phyloP scores from a whole-genome alignment of 2,797 vertebrate genomes.

The Uromys caudimaculatus region DNA sequence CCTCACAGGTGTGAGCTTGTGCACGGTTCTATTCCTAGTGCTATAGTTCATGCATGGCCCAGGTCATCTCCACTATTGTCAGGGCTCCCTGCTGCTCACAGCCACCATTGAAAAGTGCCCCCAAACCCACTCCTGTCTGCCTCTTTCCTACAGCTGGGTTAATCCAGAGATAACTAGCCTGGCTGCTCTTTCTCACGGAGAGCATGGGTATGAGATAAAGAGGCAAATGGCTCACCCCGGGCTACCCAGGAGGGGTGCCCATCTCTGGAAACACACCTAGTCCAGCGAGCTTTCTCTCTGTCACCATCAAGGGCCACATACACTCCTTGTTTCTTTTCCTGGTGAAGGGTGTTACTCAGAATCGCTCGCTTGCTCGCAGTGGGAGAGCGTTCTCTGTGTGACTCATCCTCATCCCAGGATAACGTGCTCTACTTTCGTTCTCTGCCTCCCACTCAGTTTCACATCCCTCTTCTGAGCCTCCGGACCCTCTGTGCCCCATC shows the following conservation, averaged over 20 bases:
- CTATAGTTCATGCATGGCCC: background rate
- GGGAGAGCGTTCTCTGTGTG: constrained; percentile 74
- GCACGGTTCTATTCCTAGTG: background rate
- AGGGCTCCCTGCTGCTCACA: background rate
- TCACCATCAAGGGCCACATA: background rate
- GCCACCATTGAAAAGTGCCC: background rate
- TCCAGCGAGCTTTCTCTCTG: background rate
- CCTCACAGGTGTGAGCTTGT: background rate
- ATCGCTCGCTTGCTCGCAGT: background rate
- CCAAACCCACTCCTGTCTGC: background rate
- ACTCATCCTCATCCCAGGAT: constrained; percentile 77
- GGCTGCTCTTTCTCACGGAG: background rate
- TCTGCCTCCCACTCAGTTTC: constrained; percentile 19
- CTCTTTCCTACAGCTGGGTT: background rate
- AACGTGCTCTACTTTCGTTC: constrained; percentile 77
- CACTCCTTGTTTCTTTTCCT: constrained; percentile 19
- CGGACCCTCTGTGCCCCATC: constrained; percentile 4
- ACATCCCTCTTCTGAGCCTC: constrained; percentile 39
- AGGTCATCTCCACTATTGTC: background rate
- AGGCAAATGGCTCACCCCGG: background rate
- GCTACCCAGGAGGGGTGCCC: background rate
- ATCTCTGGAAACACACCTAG: background rate
- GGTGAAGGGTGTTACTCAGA: constrained; percentile 54
- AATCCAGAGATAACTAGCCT: background rate
- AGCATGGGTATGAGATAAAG: background rate